Conservation (phyloP, 2,113 vertebrate species). For the Centropristis striata region DNA sequence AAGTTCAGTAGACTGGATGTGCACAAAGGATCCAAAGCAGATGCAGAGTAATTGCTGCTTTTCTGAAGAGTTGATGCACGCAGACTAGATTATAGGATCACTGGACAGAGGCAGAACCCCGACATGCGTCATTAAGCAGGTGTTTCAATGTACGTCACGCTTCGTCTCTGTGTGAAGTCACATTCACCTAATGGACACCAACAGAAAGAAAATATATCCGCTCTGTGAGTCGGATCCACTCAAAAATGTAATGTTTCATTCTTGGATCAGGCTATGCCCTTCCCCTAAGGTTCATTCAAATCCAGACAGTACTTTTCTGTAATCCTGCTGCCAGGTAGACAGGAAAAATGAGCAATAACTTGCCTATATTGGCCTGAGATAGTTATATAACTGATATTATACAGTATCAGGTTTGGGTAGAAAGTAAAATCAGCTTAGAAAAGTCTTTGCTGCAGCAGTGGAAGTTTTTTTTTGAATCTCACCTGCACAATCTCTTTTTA, state of each 20-base stretch:
- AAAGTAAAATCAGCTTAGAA: background rate
- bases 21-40: background rate
- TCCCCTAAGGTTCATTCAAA: too few relatives aligned
- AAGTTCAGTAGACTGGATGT: background rate
- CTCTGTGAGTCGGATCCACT: too few relatives aligned
- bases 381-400: background rate
- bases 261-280: too few relatives aligned
- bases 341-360: background rate
- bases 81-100: background rate
- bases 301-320: too few relatives aligned
- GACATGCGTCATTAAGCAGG: background rate
- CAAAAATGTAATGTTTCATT: too few relatives aligned
- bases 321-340: too few relatives aligned
- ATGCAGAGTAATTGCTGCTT: background rate
- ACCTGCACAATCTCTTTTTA: too few relatives aligned
- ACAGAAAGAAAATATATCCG: background rate
- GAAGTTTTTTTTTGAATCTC: background rate
- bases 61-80: background rate
- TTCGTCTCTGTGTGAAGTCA: background rate
- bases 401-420: background rate
- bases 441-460: background rate
- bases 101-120: background rate
- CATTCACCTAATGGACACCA: background rate
- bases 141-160: background rate
- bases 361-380: background rate